phyloP scores from a whole-genome alignment of 2,888 invertebrate genomes.

The Mesoligia furuncula region DNA sequence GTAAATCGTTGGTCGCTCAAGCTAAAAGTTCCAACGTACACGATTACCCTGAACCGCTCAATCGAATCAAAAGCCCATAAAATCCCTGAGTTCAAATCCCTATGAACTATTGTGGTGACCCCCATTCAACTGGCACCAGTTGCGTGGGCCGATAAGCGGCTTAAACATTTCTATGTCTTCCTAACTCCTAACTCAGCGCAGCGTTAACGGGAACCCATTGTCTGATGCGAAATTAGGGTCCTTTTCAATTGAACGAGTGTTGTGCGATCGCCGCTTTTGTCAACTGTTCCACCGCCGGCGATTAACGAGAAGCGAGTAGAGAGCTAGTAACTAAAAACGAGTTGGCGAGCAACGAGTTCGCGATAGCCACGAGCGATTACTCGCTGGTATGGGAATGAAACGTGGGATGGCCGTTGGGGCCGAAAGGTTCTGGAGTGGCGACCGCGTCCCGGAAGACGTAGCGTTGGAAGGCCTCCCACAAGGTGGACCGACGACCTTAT shows the following conservation, averaged over 20 bases:
- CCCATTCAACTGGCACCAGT: conserved; percentile 21
- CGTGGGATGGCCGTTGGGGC: too few species aligned
- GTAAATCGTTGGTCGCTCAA: not conserved
- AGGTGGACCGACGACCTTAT: too few species aligned
- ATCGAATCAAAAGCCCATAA: conserved; percentile 33
- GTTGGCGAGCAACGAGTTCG: not conserved
- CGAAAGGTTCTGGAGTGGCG: too few species aligned
- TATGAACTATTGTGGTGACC: conserved; percentile 49
- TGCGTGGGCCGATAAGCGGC: conserved; percentile 53
- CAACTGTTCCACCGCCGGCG: not conserved
- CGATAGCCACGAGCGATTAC: not conserved
- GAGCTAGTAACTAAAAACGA: not conserved
- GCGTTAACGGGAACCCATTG: conserved; percentile 27
- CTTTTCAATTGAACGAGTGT: not conserved
- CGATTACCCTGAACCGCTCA: not conserved
- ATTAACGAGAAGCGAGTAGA: not conserved
- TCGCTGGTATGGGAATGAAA: not conserved
- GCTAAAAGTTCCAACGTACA: not conserved
- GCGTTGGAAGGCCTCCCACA: too few species aligned
- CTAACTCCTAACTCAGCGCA: conserved; percentile 22
- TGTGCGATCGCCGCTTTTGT: not conserved
- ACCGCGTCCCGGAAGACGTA: too few species aligned
- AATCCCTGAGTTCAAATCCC: conserved; percentile 36
- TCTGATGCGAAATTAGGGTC: conserved; percentile 26
- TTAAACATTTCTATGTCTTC: conserved; percentile 46